Conservation (phyloP, 1,140 invertebrate genomes). For the Diprion similis region DNA sequence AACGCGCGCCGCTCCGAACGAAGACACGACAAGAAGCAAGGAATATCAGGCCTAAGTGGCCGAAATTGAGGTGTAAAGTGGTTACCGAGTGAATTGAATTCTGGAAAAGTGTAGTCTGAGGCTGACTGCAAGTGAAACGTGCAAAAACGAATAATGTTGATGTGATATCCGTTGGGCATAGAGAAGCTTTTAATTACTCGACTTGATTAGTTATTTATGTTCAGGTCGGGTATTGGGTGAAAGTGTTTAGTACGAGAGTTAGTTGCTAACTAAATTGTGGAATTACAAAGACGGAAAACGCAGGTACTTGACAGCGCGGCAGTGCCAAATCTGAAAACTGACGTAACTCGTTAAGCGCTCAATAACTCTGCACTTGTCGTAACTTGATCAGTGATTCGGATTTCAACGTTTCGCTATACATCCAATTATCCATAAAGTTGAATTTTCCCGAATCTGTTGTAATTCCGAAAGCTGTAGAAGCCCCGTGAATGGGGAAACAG, state of each 20-base stretch:
- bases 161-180: background rate
- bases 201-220: background rate
- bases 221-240: background rate
- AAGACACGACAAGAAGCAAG: background rate
- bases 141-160: background rate
- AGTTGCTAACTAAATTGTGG: background rate
- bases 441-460: too few species aligned
- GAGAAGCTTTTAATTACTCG: background rate
- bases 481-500: background rate
- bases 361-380: too few species aligned
- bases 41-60: background rate
- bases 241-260: background rate
- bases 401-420: too few species aligned
- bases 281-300: background rate
- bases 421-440: too few species aligned
- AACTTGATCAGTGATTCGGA: too few species aligned
- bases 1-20: background rate
- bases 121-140: background rate
- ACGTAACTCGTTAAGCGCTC: too few species aligned
- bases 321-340: too few species aligned
- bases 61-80: too few species aligned
- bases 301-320: too few species aligned
- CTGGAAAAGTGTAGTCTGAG: too few species aligned
- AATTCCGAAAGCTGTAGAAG: background rate
- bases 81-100: too few species aligned